phyloP scores from a whole-genome alignment of 2,888 invertebrate genomes.

The Marronus borbonicus region DNA sequence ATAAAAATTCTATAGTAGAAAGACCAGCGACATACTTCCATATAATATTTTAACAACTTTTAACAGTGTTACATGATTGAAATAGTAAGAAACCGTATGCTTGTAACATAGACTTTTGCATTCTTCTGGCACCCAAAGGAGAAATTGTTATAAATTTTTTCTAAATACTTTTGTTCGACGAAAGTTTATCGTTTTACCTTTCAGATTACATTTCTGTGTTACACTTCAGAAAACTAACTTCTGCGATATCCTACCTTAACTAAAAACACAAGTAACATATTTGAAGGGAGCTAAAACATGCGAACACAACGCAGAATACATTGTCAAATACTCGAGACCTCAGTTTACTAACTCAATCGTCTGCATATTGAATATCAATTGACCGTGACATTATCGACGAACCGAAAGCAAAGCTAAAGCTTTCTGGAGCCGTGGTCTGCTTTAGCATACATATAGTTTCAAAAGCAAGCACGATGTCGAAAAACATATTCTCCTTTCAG shows the following conservation, averaged over 20 bases:
- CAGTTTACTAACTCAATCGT: neutral
- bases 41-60: no score
- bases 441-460: neutral
- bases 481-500: neutral
- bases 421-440: neutral
- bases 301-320: neutral
- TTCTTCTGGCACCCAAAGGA: no score
- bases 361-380: slow-evolving; percentile 21
- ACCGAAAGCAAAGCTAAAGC: slow-evolving; percentile 2
- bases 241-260: neutral
- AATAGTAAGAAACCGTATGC: no score
- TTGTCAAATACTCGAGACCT: neutral
- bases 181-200: no score
- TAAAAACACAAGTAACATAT: neutral
- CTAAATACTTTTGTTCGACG: no score
- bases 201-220: no score
- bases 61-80: no score
- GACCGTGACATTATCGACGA: neutral
- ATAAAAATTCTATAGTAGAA: no score
- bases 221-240: neutral
- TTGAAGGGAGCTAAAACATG: neutral
- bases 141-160: no score
- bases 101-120: no score
- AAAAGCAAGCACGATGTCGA: neutral
- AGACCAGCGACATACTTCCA: no score